Base-by-base conservation (phyloP, 2,113 vertebrate genomes). In the Bubo bubo region DNA sequence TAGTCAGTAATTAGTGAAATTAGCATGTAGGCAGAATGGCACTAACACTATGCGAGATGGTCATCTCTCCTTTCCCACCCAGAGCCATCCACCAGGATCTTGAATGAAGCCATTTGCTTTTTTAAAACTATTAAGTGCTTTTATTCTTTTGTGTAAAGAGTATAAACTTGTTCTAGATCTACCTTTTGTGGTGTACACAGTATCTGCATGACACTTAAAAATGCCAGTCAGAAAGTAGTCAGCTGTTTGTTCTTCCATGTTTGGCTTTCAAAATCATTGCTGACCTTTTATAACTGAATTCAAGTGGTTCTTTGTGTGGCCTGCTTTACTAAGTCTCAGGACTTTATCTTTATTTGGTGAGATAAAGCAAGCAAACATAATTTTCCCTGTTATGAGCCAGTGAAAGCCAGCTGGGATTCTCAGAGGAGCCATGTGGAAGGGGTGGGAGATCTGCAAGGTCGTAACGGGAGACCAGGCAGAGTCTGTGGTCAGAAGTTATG, bases 331-430 rank as follows among this genome's bases (percentile, higher is more conserved):
- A 26, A 82, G 15, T 59, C 43, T 52, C 39, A 34, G n/a, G 39
- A 82, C 60, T 60, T 82, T 62, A 30, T 20, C 10, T 79, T 15
- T 88, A 3, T 92, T 93, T 63, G 60, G 56, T 75, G 77, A 90
- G 49, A 59, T 27, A 85, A 90, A 84, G 49, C 32, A 77, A 64
- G 67, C 13, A 87, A 90, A 72, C 17, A 34, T 34, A 12, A n/a
- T 72, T 82, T 82, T 32, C 39, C 16, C 28, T 75, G 8, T 39
- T 47, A 63, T 4, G 30, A 79, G 23, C 8, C 2, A 0, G 34
- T 75, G 81, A 72, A 87, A 85, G 43, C 30, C 70, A 88, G 56
- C 52, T 92, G 62, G 70, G 43, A 43, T 34, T 92, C 79, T 88
- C 58, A 83, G 45, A 56, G 30, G 35, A 93, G 0, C 58, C 23